A percentile compares a stretch with the other conserved stretches of the same genome.
phyloP scores from a whole-genome alignment of 2,888 invertebrate genomes.

The Ptycholaimellus sp. region DNA sequence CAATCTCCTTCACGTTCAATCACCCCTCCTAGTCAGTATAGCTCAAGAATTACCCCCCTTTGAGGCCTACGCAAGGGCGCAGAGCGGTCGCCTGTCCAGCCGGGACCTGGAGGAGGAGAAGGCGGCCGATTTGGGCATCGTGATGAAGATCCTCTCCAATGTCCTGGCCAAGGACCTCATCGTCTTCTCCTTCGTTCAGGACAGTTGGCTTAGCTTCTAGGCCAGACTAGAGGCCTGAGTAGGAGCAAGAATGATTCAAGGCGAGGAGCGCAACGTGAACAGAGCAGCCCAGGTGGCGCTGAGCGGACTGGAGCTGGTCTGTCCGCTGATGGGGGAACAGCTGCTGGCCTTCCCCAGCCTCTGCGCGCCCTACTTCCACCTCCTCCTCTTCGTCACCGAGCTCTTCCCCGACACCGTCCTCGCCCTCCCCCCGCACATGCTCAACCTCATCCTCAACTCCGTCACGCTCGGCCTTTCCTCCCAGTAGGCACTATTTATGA shows the following conservation, averaged over 20 bases:
- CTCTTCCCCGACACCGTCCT: constrained; percentile 41
- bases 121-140: constrained; percentile 47
- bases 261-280: constrained; percentile 2
- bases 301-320: constrained; percentile 44
- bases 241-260: constrained; percentile 2
- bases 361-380: constrained; percentile 31
- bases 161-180: constrained; percentile 36
- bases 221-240: no score
- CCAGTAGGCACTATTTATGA: constrained; percentile 19
- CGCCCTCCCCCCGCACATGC: constrained; percentile 21
- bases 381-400: constrained; percentile 42
- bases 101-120: constrained; percentile 38
- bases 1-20: constrained; percentile 42
- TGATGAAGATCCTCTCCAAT: constrained; percentile 49
- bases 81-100: no score
- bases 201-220: no score
- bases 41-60: constrained; percentile 13
- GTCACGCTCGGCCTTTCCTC: constrained; percentile 22
- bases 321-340: constrained; percentile 47
- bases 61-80: no score
- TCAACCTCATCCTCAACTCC: constrained; percentile 24
- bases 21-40: no score
- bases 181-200: constrained; percentile 8
- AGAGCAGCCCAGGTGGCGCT: constrained; percentile 38
- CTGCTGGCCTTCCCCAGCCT: constrained; percentile 34